Base-by-base conservation (phyloP, 1,140 invertebrate species). In the Neocloeon triangulifer region DNA sequence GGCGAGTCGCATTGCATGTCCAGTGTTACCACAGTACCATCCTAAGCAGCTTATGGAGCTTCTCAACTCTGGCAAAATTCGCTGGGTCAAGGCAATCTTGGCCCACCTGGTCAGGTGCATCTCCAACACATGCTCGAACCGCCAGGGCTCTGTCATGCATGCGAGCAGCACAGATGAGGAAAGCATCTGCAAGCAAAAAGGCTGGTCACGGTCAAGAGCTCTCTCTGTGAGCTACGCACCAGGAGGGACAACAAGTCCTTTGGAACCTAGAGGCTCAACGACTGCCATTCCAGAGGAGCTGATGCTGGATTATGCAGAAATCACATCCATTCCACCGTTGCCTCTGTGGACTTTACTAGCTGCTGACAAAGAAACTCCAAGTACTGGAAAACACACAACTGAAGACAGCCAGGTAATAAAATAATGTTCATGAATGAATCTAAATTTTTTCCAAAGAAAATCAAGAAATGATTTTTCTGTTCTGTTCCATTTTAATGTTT, bases 11-110 rank as follows among this genome's bases (percentile, higher is more conserved):
- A 81, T 95, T 41, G 86, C 86, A 1, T 89, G 84, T 47, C 92
- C 92, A 0, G 88, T 97, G n/a, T 53, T 99, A 36, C 94, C 95
- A 0, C 95, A 98, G 46, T 99, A 98, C 55, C 95, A 99, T 63
- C 94, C 94, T 0, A 94, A 95, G 48, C 91, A 96, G 46, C 55
- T 99, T 3, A 95, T 96, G 77, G 94, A 98, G 50, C 55, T 98
- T n/a, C 58, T 99, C 1, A 96, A 96, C 55, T 95, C 89, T 34
- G 95, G 95, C 0, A 96, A 96, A 59, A 92, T 94, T 20, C 60
- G 82, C 43, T 85, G 89, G 68, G 94, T 98, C 0, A 96, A 96
- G 53, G 91, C 92, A 0, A 98, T 99, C 36, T 58, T 99, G 21
- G 75, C 86, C 2, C 94, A 99, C 64, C 61, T 99, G 22, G 85